phyloP scores from a whole-genome alignment of 2,888 invertebrate species.

The Brachyopa scutellaris region DNA sequence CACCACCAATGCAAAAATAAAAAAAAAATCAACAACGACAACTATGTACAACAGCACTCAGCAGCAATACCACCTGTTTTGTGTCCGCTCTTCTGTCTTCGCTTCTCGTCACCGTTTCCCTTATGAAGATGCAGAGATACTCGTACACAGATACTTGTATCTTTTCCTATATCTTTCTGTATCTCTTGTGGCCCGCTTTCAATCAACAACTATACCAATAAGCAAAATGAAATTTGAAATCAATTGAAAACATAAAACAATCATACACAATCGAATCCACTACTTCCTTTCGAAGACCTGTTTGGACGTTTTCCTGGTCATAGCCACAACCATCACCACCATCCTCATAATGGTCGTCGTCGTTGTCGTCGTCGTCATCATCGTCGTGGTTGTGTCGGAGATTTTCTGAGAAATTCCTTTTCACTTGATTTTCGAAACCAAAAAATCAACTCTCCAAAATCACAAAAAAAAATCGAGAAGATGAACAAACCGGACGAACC shows the following conservation, averaged over 20 bases:
- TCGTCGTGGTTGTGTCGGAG: too few relatives aligned
- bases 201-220: constrained; percentile 47
- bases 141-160: constrained; percentile 44
- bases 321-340: constrained; percentile 19
- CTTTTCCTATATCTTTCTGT: constrained; percentile 58
- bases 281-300: constrained; percentile 71
- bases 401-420: constrained; percentile 71
- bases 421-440: constrained; percentile 58
- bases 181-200: constrained; percentile 39
- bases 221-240: constrained; percentile 67
- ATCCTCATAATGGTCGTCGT: constrained; percentile 12
- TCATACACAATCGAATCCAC: constrained; percentile 52
- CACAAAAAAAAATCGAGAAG: not conserved
- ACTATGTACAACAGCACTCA: not conserved
- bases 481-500: constrained; percentile 46
- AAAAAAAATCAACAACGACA: too few relatives aligned
- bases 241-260: constrained; percentile 57
- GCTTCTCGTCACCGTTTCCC: constrained; percentile 78
- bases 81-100: constrained; percentile 36
- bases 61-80: constrained; percentile 63
- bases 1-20: constrained; percentile 5
- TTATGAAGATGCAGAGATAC: constrained; percentile 78
- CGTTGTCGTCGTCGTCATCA: constrained; percentile 8
- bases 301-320: constrained; percentile 54
- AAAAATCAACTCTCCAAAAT: constrained; percentile 45